A percentile compares a stretch with the other conserved stretches of the same genome.
These are phyloP conservation scores for Graphium colonna DNA, from an alignment of 2,888 invertebrate genomes.

Conservation along the genomic window DNA sequence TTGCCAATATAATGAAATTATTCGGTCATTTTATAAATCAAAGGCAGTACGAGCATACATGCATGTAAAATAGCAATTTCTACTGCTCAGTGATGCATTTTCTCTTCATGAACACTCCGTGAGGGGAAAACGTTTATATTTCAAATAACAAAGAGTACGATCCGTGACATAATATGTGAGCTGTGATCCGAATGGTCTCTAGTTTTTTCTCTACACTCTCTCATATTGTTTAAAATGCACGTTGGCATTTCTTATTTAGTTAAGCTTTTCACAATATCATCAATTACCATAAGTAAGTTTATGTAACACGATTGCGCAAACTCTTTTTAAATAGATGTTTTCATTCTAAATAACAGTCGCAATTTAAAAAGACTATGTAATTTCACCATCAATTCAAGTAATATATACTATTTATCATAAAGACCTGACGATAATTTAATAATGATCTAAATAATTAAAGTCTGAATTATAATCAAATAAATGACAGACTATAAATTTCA, in stretches of 20 bases:
- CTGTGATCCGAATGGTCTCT: conserved; percentile 1
- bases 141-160: conserved; percentile 12
- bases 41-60: conserved; percentile 50
- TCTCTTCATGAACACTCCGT: conserved; percentile 45
- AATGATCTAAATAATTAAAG: no score
- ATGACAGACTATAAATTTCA: no score
- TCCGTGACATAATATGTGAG: conserved; percentile 11
- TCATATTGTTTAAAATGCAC: neutral
- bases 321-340: no score
- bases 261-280: neutral
- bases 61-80: conserved; percentile 68
- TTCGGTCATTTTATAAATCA: conserved; percentile 30
- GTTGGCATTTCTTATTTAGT: neutral
- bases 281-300: neutral
- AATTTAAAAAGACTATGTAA: neutral
- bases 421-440: no score
- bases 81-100: conserved; percentile 71
- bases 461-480: no score
- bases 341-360: no score
- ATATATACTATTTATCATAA: no score
- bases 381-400: neutral
- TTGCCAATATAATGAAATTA: conserved; percentile 29
- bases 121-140: conserved; percentile 16
- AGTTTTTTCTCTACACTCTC: neutral
- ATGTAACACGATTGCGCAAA: no score